These are phyloP conservation scores for Meandrusa payeni DNA, from an alignment of 2,888 invertebrate genomes.

Conservation along the genomic window DNA sequence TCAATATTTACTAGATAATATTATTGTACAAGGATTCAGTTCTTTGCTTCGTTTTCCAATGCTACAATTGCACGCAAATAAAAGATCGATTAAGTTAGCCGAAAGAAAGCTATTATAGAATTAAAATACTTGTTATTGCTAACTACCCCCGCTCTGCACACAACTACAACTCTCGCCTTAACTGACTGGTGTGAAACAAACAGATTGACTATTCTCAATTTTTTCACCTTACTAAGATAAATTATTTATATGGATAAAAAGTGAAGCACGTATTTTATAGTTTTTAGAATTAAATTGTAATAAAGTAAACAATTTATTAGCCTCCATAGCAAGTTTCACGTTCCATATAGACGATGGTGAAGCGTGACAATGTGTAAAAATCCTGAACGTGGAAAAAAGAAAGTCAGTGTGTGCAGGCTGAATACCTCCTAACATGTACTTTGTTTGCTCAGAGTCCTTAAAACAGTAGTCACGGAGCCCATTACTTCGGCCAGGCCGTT, in stretches of 20 bases:
- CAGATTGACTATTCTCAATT: too few relatives aligned
- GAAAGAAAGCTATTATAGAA: background rate
- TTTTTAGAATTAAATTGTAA: too few relatives aligned
- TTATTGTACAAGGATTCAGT: background rate
- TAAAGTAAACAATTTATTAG: too few relatives aligned
- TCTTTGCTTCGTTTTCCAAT: slow-evolving; percentile 1
- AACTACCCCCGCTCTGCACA: too few relatives aligned
- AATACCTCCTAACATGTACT: background rate
- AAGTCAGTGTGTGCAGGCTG: background rate
- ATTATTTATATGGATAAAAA: too few relatives aligned
- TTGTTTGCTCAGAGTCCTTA: background rate
- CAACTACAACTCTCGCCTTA: too few relatives aligned
- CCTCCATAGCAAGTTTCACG: too few relatives aligned
- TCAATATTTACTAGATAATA: slow-evolving; percentile 4
- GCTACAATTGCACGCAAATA: slow-evolving; percentile 14
- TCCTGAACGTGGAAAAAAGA: background rate
- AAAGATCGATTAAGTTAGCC: background rate
- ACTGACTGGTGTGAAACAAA: too few relatives aligned
- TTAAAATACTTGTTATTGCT: background rate
- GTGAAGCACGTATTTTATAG: too few relatives aligned
- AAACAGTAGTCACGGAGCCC: slow-evolving; percentile 2
- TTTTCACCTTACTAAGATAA: too few relatives aligned
- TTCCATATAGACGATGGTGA: too few relatives aligned
- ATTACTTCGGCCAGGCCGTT: slow-evolving; percentile 2
- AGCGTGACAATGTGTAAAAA: background rate